Evolutionary conservation across 2,888 invertebrate genomes (phyloP).

Genomic region (Phragmatobia fuliginosa): DNA sequence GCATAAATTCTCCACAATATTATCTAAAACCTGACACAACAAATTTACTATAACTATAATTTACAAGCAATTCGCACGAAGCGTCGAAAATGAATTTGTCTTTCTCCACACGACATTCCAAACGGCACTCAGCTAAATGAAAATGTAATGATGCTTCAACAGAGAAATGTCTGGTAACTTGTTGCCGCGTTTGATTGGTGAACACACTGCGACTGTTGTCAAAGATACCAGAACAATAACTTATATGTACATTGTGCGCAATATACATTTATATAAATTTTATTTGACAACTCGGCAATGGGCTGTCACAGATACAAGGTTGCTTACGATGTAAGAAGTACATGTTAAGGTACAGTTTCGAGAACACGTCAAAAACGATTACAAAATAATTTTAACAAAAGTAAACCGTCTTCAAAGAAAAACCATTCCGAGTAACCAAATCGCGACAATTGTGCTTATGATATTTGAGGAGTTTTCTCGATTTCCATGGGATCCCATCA

Average conservation of each 20-base stretch:
- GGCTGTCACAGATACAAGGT: constrained; percentile 19
- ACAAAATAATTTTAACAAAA: too few species aligned
- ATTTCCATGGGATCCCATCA: too few species aligned
- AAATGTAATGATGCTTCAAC: constrained; percentile 52
- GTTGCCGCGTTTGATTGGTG: constrained; percentile 44
- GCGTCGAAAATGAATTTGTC: constrained; percentile 47
- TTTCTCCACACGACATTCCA: constrained; percentile 49
- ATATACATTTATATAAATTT: not conserved
- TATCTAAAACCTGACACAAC: constrained; percentile 19
- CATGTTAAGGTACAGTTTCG: constrained; percentile 13
- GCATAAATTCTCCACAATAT: constrained; percentile 2
- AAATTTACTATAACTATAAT: constrained; percentile 42
- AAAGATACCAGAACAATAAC: constrained; percentile 11
- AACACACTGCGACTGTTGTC: constrained; percentile 25
- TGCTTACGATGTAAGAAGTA: constrained; percentile 26
- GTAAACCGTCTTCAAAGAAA: too few species aligned
- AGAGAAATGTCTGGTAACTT: constrained; percentile 44
- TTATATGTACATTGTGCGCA: not conserved
- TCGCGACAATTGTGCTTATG: too few species aligned
- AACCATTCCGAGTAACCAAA: too few species aligned
- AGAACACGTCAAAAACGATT: constrained; percentile 26
- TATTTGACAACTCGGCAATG: constrained; percentile 16
- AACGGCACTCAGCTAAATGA: constrained; percentile 52
- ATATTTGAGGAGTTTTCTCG: too few species aligned
- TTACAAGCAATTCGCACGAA: constrained; percentile 36